Conservation (phyloP, 2,888 invertebrate species). For the Agonopterix arenella region DNA sequence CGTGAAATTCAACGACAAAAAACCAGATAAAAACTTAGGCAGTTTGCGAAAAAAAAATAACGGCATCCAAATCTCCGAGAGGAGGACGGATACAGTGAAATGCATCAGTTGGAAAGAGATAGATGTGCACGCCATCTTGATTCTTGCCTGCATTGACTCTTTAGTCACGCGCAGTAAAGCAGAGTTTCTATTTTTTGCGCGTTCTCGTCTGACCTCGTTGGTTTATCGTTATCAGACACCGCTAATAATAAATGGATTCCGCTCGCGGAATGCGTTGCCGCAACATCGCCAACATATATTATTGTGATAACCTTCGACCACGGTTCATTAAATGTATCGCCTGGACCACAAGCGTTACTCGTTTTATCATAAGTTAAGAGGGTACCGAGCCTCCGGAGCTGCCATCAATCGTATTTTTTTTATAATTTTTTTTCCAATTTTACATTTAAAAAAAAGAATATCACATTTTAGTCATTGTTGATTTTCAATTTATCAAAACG, state of each 20-base stretch:
- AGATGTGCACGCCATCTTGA: slow-evolving; percentile 58
- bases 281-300: no score
- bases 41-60: slow-evolving; percentile 55
- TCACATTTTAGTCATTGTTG: no score
- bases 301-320: no score
- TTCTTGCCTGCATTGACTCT: slow-evolving; percentile 63
- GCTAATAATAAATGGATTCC: slow-evolving; percentile 65
- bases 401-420: no score
- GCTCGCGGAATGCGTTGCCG: slow-evolving; percentile 39
- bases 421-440: no score
- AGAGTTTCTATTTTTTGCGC: slow-evolving; percentile 73
- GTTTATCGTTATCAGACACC: slow-evolving; percentile 70
- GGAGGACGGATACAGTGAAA: slow-evolving; percentile 29
- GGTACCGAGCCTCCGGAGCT: no score
- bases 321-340: no score
- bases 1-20: slow-evolving; percentile 59
- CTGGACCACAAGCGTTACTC: no score
- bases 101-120: slow-evolving; percentile 43
- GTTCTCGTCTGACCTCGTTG: slow-evolving; percentile 70
- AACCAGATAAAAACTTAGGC: slow-evolving; percentile 38
- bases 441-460: no score
- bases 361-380: no score
- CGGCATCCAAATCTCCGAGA: slow-evolving; percentile 50
- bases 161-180: slow-evolving; percentile 69
- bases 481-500: no score